phyloP scores from a whole-genome alignment of 2,888 invertebrate genomes.

The Chalcis sispes region DNA sequence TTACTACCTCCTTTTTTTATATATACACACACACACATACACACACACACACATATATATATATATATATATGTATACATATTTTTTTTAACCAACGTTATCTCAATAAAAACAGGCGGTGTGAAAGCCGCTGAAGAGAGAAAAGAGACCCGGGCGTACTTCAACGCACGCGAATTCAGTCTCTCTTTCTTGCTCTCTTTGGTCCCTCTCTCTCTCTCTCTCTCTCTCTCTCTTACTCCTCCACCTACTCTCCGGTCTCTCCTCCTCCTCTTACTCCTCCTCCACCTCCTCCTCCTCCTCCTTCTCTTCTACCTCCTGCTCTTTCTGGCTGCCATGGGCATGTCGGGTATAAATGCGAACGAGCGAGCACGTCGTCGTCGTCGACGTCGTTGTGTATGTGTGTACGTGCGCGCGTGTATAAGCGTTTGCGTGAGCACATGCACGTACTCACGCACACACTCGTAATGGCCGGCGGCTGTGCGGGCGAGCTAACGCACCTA shows the following conservation, averaged over 20 bases:
- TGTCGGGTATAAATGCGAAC: conserved; percentile 52
- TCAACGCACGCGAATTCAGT: conserved; percentile 9
- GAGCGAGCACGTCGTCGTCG: conserved; percentile 42
- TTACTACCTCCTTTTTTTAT: too few species aligned
- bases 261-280: background rate
- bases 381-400: conserved; percentile 43
- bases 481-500: conserved; percentile 40
- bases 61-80: too few species aligned
- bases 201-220: too few species aligned
- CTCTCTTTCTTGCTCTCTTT: conserved; percentile 43
- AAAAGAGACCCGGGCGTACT: conserved; percentile 18
- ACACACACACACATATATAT: too few species aligned
- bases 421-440: conserved; percentile 60
- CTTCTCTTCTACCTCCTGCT: background rate
- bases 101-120: conserved; percentile 1
- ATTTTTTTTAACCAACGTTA: too few species aligned
- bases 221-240: conserved; percentile 27
- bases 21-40: too few species aligned
- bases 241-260: too few species aligned
- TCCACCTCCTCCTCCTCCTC: conserved; percentile 30
- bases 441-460: conserved; percentile 48
- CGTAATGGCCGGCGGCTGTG: conserved; percentile 11
- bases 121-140: conserved; percentile 34
- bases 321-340: conserved; percentile 48
- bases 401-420: conserved; percentile 61